A percentile compares a stretch with the other conserved stretches of the same genome.
These are phyloP conservation scores for Eurypyga helias DNA, from an alignment of 2,113 vertebrate species.

Conservation along the genomic window DNA sequence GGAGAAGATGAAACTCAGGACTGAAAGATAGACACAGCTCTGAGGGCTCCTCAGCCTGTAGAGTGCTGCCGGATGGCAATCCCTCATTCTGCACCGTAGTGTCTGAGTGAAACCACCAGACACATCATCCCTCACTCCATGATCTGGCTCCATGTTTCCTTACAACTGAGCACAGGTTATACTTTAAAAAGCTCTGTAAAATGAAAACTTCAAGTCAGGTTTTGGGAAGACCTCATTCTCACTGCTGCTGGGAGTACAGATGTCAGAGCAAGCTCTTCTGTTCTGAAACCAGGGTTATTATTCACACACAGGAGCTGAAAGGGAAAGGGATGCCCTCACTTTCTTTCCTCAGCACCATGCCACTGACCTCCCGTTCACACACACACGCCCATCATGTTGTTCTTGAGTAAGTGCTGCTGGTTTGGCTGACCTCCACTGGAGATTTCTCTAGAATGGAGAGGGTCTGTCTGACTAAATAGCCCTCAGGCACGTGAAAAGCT, in stretches of 20 bases:
- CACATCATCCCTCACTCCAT: not conserved
- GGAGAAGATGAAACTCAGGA: not conserved
- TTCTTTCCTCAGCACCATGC: not conserved
- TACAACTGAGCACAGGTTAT: not conserved
- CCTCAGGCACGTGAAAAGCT: not conserved
- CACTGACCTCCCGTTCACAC: not conserved
- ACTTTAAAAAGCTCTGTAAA: not conserved
- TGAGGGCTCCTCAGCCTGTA: not conserved
- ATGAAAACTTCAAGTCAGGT: not conserved
- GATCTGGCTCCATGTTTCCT: not conserved
- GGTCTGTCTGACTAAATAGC: not conserved
- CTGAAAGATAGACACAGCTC: not conserved
- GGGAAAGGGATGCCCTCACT: not conserved
- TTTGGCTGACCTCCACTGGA: not conserved
- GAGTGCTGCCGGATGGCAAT: not conserved
- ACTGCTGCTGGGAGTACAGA: not conserved
- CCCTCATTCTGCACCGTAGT: fast-evolving
- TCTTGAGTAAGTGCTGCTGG: not conserved
- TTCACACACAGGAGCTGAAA: not conserved
- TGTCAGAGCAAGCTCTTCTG: not conserved
- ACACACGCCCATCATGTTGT: not conserved
- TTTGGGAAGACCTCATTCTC: not conserved
- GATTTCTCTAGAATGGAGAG: not conserved
- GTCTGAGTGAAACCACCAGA: not conserved
- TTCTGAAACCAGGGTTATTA: not conserved